Percentiles rank a stretch among this genome's conserved stretches.
Evolutionary conservation across 2,113 vertebrate genomes (phyloP).

Genomic region (Syngnathus typhle): DNA sequence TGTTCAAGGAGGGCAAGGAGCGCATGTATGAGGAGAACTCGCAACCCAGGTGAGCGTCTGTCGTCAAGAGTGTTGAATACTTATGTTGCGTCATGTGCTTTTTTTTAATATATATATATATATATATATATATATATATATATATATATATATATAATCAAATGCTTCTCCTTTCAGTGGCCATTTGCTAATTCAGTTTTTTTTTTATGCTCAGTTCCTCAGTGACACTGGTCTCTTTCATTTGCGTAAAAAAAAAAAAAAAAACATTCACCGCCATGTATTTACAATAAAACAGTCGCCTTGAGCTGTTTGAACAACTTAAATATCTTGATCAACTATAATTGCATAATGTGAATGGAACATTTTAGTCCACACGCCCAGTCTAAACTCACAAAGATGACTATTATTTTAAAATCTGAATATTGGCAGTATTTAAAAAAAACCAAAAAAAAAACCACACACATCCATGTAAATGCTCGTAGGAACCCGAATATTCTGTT

Average conservation of each 20-base stretch:
- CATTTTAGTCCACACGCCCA: slow-evolving; percentile 21
- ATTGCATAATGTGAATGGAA: slow-evolving; percentile 30
- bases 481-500: too few relatives aligned
- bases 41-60: slow-evolving; percentile 79
- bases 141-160: too few relatives aligned
- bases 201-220: too few relatives aligned
- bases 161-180: too few relatives aligned
- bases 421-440: neutral
- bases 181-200: too few relatives aligned
- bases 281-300: neutral
- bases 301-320: neutral
- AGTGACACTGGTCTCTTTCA: too few relatives aligned
- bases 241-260: too few relatives aligned
- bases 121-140: too few relatives aligned
- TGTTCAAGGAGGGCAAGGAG: slow-evolving; percentile 98
- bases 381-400: slow-evolving; percentile 48
- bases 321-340: slow-evolving; percentile 16
- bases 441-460: slow-evolving; percentile 23
- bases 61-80: neutral
- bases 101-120: too few relatives aligned
- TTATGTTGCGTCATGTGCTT: too few relatives aligned
- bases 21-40: slow-evolving; percentile 99
- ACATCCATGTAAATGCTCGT: too few relatives aligned
- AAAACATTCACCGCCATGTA: too few relatives aligned
- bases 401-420: slow-evolving; percentile 13